Percentiles rank a stretch among this genome's conserved stretches.
phyloP scores from a whole-genome alignment of 2,888 invertebrate species.

The Lasioglossum pauxillum region DNA sequence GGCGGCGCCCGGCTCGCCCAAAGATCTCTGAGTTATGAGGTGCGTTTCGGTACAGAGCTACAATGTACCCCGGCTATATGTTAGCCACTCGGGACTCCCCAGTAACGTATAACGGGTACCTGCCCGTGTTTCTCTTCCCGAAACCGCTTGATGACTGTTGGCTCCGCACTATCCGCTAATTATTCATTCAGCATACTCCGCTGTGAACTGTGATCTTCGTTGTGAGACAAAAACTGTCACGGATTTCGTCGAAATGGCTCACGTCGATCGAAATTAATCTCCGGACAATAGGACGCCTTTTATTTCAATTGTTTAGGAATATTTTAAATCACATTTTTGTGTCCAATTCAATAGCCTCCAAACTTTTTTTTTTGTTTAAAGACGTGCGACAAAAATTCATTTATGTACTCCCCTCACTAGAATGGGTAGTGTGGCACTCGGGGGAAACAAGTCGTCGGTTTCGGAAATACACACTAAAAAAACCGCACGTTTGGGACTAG shows the following conservation, averaged over 20 bases:
- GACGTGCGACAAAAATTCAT: too few relatives aligned
- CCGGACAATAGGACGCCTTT: too few relatives aligned
- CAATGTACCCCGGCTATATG: neutral
- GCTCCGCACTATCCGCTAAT: neutral
- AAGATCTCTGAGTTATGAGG: neutral
- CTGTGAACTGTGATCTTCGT: neutral
- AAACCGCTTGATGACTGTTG: neutral
- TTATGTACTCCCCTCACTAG: too few relatives aligned
- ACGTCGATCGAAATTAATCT: too few relatives aligned
- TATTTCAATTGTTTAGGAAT: too few relatives aligned
- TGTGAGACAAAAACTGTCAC: neutral
- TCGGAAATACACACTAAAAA: too few relatives aligned
- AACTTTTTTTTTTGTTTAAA: too few relatives aligned
- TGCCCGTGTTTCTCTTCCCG: neutral
- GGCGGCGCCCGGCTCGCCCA: neutral
- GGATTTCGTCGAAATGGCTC: neutral
- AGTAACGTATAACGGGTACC: constrained; percentile 3
- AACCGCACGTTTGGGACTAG: too few relatives aligned
- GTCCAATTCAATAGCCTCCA: too few relatives aligned
- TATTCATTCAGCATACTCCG: neutral
- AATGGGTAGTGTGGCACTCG: too few relatives aligned
- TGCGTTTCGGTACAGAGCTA: neutral
- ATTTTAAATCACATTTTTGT: too few relatives aligned
- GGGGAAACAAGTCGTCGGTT: too few relatives aligned
- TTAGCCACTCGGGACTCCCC: constrained; percentile 1